These are phyloP conservation scores for Hydriomena furcata DNA, from an alignment of 2,888 invertebrate species.

Conservation along the genomic window DNA sequence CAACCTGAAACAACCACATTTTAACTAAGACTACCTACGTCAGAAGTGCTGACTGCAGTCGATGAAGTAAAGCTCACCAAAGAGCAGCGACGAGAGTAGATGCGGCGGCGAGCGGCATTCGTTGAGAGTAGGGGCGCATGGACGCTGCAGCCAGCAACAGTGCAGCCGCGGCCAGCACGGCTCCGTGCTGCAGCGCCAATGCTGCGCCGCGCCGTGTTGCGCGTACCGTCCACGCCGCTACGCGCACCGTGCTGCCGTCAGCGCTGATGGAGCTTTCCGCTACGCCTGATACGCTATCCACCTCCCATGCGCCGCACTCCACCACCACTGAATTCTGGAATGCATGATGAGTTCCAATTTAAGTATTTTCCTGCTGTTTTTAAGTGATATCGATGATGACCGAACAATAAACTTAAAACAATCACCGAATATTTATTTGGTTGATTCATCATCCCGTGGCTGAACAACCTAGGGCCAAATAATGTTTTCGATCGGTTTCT, in stretches of 20 bases:
- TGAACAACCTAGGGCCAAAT: no score
- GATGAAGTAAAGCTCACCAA: slow-evolving; percentile 46
- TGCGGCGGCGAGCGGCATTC: slow-evolving; percentile 60
- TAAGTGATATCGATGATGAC: no score
- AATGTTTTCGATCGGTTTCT: no score
- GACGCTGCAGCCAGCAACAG: slow-evolving; percentile 53
- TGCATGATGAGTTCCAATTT: not conserved
- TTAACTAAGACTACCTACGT: no score
- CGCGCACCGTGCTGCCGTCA: slow-evolving; percentile 33
- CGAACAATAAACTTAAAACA: no score
- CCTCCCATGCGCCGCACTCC: slow-evolving; percentile 65
- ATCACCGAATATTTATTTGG: no score
- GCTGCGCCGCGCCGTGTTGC: slow-evolving; percentile 58
- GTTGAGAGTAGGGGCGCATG: slow-evolving; percentile 49
- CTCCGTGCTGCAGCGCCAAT: slow-evolving; percentile 46
- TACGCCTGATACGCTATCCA: slow-evolving; percentile 42
- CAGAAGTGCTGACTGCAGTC: no score
- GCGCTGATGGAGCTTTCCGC: slow-evolving; percentile 32
- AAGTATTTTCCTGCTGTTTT: no score
- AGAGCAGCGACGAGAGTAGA: slow-evolving; percentile 59
- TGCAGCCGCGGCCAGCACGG: slow-evolving; percentile 46
- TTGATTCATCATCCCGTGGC: no score
- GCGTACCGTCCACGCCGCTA: slow-evolving; percentile 48
- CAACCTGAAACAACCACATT: slow-evolving; percentile 47
- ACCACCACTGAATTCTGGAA: slow-evolving; percentile 50